These are phyloP conservation scores for Scaeva pyrastri DNA, from an alignment of 2,888 invertebrate species.

Conservation along the genomic window DNA sequence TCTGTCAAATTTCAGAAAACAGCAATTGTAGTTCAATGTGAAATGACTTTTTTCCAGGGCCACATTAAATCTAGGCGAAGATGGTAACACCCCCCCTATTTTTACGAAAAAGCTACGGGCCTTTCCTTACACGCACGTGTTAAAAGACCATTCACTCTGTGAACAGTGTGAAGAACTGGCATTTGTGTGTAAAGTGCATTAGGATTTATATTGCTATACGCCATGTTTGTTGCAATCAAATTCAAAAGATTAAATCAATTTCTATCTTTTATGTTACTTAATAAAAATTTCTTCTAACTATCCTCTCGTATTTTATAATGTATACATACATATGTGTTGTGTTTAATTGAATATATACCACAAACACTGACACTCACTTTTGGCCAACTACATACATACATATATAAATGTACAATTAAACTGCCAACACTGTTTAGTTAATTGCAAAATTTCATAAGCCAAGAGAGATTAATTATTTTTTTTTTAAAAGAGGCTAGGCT, in stretches of 20 bases:
- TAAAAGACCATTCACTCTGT: neutral
- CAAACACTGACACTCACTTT: neutral
- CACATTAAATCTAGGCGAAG: no score
- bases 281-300: constrained; percentile 3
- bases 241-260: neutral
- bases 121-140: neutral
- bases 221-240: neutral
- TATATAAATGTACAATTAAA: neutral
- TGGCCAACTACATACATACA: neutral
- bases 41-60: no score
- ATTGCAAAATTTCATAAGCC: constrained; percentile 5
- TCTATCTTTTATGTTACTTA: constrained; percentile 10
- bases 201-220: neutral
- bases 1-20: no score
- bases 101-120: neutral
- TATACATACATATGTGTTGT: neutral
- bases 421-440: neutral
- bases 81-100: neutral
- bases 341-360: neutral
- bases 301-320: no score
- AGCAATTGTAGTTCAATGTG: no score
- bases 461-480: constrained; percentile 6
- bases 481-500: neutral
- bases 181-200: neutral
- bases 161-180: neutral